These are phyloP conservation scores for Odontocerum albicorne DNA, from an alignment of 2,888 invertebrate genomes.

Conservation along the genomic window DNA sequence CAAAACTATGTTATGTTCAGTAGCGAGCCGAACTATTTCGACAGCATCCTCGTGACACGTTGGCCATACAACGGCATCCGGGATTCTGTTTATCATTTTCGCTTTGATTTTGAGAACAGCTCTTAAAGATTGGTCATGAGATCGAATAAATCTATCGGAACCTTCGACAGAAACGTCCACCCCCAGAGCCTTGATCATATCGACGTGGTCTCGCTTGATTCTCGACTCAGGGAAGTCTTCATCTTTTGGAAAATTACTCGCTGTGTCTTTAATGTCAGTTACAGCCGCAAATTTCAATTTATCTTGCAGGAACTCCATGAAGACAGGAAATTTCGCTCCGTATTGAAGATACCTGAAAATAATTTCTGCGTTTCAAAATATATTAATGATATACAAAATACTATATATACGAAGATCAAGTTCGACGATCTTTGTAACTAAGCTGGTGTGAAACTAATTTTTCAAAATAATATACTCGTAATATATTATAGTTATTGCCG, in stretches of 20 bases:
- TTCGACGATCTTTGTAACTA: too few relatives aligned
- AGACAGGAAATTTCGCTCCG: constrained; percentile 70
- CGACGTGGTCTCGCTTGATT: constrained; percentile 46
- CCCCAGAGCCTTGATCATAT: constrained; percentile 50
- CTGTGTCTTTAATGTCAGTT: background rate
- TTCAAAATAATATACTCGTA: too few relatives aligned
- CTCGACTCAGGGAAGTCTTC: constrained; percentile 58
- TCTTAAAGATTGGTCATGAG: constrained; percentile 91
- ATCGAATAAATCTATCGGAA: constrained; percentile 77
- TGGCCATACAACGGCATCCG: constrained; percentile 94
- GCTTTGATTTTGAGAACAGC: constrained; percentile 84
- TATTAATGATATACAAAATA: too few relatives aligned
- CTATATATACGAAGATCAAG: too few relatives aligned
- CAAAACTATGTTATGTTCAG: constrained; percentile 73
- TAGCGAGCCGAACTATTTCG: constrained; percentile 74
- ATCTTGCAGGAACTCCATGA: constrained; percentile 77
- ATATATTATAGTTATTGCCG: too few relatives aligned
- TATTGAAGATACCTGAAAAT: constrained; percentile 73
- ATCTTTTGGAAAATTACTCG: constrained; percentile 45
- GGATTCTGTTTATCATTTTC: constrained; percentile 77
- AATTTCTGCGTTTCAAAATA: too few relatives aligned
- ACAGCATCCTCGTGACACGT: constrained; percentile 81
- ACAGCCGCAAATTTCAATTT: constrained; percentile 70
- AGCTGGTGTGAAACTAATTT: too few relatives aligned
- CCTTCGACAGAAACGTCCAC: constrained; percentile 63